These are phyloP conservation scores for Galbula dea DNA, from an alignment of 2,113 vertebrate genomes.

Conservation along the genomic window DNA sequence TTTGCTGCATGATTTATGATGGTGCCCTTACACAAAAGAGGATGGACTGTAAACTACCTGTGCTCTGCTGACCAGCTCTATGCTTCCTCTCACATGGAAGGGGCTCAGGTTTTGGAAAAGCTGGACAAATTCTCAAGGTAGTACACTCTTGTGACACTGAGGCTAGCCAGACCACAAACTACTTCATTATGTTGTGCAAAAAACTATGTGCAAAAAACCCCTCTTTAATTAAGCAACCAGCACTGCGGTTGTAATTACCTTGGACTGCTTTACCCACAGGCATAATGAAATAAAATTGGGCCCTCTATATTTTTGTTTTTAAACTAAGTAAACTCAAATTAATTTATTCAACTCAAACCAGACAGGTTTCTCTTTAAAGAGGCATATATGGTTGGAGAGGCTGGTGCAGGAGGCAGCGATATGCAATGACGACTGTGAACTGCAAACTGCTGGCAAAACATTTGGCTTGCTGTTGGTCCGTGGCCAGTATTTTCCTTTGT, in stretches of 20 bases:
- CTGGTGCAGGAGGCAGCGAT: constrained; percentile 30
- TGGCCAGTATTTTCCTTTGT: constrained; percentile 76
- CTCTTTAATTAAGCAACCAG: constrained; percentile 64
- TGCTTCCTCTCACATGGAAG: constrained; percentile 1
- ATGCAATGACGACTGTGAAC: constrained; percentile 57
- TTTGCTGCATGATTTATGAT: background rate
- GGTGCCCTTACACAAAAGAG: constrained; percentile 12
- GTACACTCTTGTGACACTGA: constrained; percentile 50
- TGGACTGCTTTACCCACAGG: constrained; percentile 50
- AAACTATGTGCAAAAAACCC: constrained; percentile 43
- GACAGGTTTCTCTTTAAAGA: constrained; percentile 67
- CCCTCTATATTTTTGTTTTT: constrained; percentile 55
- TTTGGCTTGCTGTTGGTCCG: constrained; percentile 69
- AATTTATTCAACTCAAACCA: constrained; percentile 59
- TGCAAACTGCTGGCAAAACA: constrained; percentile 75
- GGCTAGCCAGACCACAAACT: constrained; percentile 55
- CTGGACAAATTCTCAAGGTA: constrained; percentile 36
- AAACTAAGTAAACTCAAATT: constrained; percentile 67
- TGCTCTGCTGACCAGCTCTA: background rate
- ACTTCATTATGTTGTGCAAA: constrained; percentile 60
- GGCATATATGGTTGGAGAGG: constrained; percentile 11
- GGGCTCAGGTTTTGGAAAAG: constrained; percentile 49
- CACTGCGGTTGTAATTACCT: constrained; percentile 45
- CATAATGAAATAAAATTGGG: constrained; percentile 63
- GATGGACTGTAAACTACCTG: constrained; percentile 32